A percentile compares a stretch with the other conserved stretches of the same genome.
phyloP scores from a whole-genome alignment of 2,888 invertebrate species.

The Dicycla oo region DNA sequence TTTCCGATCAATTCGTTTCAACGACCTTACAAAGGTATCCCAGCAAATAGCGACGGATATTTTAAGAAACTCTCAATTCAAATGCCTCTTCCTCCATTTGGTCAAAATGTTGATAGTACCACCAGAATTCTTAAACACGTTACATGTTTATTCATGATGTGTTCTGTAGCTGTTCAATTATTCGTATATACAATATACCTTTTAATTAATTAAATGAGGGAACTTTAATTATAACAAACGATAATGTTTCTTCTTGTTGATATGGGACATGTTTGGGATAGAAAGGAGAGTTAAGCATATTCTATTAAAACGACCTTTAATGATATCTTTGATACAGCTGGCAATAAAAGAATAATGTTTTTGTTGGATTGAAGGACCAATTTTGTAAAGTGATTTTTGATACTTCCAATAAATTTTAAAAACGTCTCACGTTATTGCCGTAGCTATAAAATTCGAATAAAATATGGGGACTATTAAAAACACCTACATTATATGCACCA shows the following conservation, averaged over 20 bases:
- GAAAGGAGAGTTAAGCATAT: background rate
- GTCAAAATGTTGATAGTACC: slow-evolving; percentile 36
- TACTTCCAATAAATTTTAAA: slow-evolving; percentile 26
- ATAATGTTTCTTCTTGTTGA: slow-evolving; percentile 53
- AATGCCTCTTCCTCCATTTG: slow-evolving; percentile 37
- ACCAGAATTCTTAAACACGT: slow-evolving; percentile 37
- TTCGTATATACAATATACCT: slow-evolving; percentile 43
- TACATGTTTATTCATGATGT: slow-evolving; percentile 63
- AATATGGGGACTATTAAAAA: slow-evolving; percentile 47
- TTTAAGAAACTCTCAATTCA: slow-evolving; percentile 44
- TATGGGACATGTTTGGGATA: slow-evolving; percentile 27
- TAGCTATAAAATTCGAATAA: slow-evolving; percentile 42
- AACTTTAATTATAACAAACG: slow-evolving; percentile 62
- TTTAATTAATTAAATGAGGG: slow-evolving; percentile 63
- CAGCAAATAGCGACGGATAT: slow-evolving; percentile 21
- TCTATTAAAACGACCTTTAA: slow-evolving; percentile 9
- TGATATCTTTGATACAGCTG: background rate
- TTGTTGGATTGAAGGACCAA: slow-evolving; percentile 16
- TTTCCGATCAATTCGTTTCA: background rate
- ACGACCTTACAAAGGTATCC: background rate
- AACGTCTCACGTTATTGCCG: slow-evolving; percentile 23
- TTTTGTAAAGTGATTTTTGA: slow-evolving; percentile 17
- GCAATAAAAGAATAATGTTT: slow-evolving; percentile 22
- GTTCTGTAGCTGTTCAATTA: slow-evolving; percentile 54
- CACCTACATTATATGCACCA: slow-evolving; percentile 28